Evolutionary conservation across 2,797 vertebrate genomes (phyloP), one percentile per base, ranked within the genome.

Genomic region (Rhabdomys pumilio): DNA sequence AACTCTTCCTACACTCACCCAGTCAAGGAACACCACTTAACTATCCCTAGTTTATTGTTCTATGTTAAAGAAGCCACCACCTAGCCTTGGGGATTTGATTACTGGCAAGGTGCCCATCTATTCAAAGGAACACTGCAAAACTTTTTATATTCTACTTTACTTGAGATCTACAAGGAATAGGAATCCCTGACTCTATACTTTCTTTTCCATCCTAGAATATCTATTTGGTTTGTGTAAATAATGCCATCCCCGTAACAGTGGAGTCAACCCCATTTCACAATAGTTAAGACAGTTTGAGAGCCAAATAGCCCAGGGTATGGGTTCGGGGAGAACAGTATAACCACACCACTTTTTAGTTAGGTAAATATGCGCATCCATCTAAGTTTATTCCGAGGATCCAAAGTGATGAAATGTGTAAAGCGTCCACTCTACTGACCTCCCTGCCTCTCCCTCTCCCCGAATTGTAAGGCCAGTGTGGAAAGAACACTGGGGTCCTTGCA

Each of bases 21-120:
- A 80, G 65, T 24, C 34, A 53, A 73, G 31, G 2, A 29, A 86
- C 3, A 82, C 57, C 55, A 24, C 53, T 65, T 50, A 85, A 69
- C n/a, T 9, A 6, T 69, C 92, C 72, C 7, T 2, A 63, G 19
- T 63, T 76, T 84, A 31, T 72, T 80, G 53, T 53, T 63, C 6
- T 76, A 31, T 77, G 95, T 90, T 82, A 19, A 94, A 96, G 34
- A 96, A 79, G 34, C 19, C 91, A 14, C 0, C 79, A 88, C 31
- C 47, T 59, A 73, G 12, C 85, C 85, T 92, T 44, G 2, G 50
- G 61, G 72, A 86, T 92, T 67, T 41, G 57, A 34, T 91, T 38
- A 67, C 26, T 93, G 13, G 44, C 41, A 63, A 67, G 15, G 34
- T 22, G 73, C 17, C 67, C 61, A 47, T 63, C 20, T 73, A 34